Conservation (phyloP, 2,888 invertebrate genomes). For the Oithona nana region DNA sequence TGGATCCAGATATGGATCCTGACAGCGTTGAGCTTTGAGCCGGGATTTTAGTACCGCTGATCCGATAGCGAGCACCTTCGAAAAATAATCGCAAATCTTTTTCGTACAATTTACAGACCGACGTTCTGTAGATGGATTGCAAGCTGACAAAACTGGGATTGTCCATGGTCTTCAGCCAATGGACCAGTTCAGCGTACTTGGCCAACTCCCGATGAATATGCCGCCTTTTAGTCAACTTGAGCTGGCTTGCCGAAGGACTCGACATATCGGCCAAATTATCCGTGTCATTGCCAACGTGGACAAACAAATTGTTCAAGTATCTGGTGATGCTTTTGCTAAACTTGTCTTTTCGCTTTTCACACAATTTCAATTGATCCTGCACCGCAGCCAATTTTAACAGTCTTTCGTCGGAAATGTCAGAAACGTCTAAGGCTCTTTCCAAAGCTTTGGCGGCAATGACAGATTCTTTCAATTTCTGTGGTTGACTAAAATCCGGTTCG, state of each 20-base stretch:
- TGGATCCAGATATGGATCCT: not conserved
- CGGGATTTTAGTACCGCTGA: slow-evolving; percentile 25
- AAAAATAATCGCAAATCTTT: slow-evolving; percentile 59
- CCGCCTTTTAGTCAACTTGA: slow-evolving; percentile 1
- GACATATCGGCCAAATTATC: not conserved
- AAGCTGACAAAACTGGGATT: slow-evolving; percentile 58
- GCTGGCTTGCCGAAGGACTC: not conserved
- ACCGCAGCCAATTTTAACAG: slow-evolving; percentile 42
- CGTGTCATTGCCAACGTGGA: slow-evolving; percentile 41
- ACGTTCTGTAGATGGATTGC: slow-evolving; percentile 55
- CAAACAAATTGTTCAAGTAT: slow-evolving; percentile 82
- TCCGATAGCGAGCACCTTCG: slow-evolving; percentile 45
- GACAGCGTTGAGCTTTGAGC: slow-evolving; percentile 13
- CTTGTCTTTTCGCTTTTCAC: slow-evolving; percentile 52
- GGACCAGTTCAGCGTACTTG: slow-evolving; percentile 33
- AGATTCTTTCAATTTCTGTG: slow-evolving; percentile 27
- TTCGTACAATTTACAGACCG: slow-evolving; percentile 70
- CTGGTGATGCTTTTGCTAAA: slow-evolving; percentile 52
- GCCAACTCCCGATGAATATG: slow-evolving; percentile 12
- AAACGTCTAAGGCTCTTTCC: slow-evolving; percentile 46
- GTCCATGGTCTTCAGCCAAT: slow-evolving; percentile 74
- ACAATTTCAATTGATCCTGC: slow-evolving; percentile 54
- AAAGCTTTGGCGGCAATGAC: slow-evolving; percentile 51
- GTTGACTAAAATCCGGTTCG: slow-evolving; percentile 30
- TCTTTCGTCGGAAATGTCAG: slow-evolving; percentile 40